Base-by-base conservation (phyloP, 2,113 vertebrate genomes). In the Noturus placidus region DNA sequence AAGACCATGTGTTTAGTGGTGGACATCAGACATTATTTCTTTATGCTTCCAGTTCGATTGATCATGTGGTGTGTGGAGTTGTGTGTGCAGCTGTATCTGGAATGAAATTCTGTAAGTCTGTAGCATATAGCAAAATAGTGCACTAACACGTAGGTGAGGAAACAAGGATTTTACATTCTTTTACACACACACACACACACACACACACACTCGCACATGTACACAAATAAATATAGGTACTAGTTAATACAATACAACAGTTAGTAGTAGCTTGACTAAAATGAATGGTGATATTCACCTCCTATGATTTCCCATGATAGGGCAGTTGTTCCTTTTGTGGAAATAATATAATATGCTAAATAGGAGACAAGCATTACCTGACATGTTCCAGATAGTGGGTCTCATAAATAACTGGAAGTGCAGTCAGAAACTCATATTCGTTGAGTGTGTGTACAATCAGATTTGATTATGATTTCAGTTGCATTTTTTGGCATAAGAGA, bases 101-200 rank as follows among this genome's bases (percentile, higher is more conserved):
- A 67, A 27, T 27, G 67, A 63, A 76, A 59, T 10, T 54, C 3
- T 38, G 35, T 4, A 1, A 42, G 30, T 69, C 38, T 87, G 86
- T 87, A 78, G 86, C 86, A 87, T 82, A 67, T 72, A 84, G 20
- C 19, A 85, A 57, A 52, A 87, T 54, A 61, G 52, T 61, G 50
- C 80, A 87, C 38, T 63, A 59, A 57, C 4, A 35, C n/a, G 52
- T 14, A 30, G 15, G 5, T 85, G 69, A 8, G 13, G 54, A 70
- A 35, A 38, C 13, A 20, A 79, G 50, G n/a, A 79, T 54, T 79
- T 50, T 15, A 77, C 70, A 42, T 42, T 42, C 7, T 22, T 25
- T 10, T 9, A 78, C 25, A n/a, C 13, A 30, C 10, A 54, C 76
- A 54, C 50, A 27, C 76, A 52, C 10, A 46, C 25, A 50, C 11